phyloP scores from a whole-genome alignment of 2,797 vertebrate species.

The Poecilia wingei region DNA sequence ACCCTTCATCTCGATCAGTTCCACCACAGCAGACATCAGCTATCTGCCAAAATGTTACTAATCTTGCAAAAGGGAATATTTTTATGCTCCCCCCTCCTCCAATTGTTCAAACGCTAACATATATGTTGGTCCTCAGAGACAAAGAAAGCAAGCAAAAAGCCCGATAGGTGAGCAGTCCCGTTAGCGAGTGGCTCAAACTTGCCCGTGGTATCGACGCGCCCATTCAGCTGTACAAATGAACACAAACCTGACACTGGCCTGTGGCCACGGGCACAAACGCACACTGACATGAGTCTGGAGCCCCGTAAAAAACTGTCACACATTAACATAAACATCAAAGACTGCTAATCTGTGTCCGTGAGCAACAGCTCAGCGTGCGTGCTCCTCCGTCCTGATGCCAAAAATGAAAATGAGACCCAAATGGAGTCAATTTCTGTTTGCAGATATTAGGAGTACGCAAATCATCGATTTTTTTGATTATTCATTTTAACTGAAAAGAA shows the following conservation, averaged over 20 bases:
- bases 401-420: constrained; percentile 3
- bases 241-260: constrained; percentile 39
- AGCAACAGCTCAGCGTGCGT: constrained; percentile 12
- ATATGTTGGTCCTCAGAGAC: constrained; percentile 30
- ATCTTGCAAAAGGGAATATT: constrained; percentile 26
- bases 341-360: constrained; percentile 37
- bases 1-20: constrained; percentile 45
- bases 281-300: constrained; percentile 34
- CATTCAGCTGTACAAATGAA: constrained; percentile 45
- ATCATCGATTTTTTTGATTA: background rate
- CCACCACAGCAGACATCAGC: constrained; percentile 44
- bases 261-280: constrained; percentile 34
- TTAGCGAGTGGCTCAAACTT: constrained; percentile 12
- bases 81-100: constrained; percentile 16
- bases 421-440: background rate
- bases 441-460: background rate
- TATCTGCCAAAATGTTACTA: constrained; percentile 15
- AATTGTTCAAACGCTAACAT: constrained; percentile 19
- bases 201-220: constrained; percentile 24
- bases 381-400: constrained; percentile 7
- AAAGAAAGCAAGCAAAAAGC: constrained; percentile 15
- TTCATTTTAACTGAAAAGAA: background rate
- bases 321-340: constrained; percentile 57
- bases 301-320: constrained; percentile 43
- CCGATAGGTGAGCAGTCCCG: constrained; percentile 23